Evolutionary conservation across 2,797 vertebrate genomes (phyloP), one percentile per base, ranked within the genome.

Genomic region (Molossus molossus): DNA sequence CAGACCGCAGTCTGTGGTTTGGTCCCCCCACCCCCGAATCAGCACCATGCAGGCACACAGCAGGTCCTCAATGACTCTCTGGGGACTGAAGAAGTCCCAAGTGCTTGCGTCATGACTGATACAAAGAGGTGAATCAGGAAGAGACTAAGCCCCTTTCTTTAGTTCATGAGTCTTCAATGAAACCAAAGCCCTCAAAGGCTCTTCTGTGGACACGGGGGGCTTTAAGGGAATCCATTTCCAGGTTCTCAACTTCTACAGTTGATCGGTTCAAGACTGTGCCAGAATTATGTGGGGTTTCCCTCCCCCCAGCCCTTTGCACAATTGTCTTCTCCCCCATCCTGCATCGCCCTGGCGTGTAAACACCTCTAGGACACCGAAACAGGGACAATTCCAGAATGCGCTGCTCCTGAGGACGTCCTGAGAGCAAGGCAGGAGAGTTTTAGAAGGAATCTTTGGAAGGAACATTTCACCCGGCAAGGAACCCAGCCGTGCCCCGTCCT

Each of bases 41-140:
- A 5, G 50, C 33, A 15, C 0, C 0, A n/a, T 20, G 20, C 25
- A 17, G 20, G 18, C 57, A 29, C 14, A 55, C 0, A 45, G 58
- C 5, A 10, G 2, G 29, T 53, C 48, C 58, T n/a, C 75, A 17
- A 10, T 18, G 84, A 86, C 67, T 62, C 37, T 33, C 84, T 60
- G 58, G 29, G 37, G 65, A 76, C 40, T 6, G 33, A 58, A 7
- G 6, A 70, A 11, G 23, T 7, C 0, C 60, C 60, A n/a, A 77
- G 27, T 5, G 55, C 58, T 72, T 55, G 29, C 25, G 10, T 86
- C 27, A 33, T 12, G 25, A 37, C 3, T 29, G 62, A 48, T 27
- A 9, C 9, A 6, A 50, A 70, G 33, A 85, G 9, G 17, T 50
- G 23, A 15, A 40, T 70, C 14, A 12, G 18, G 21, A 50, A 58